Percentiles rank a stretch among this genome's conserved stretches.
Conservation (phyloP, 2,797 vertebrate species). For the Amblyraja radiata region DNA sequence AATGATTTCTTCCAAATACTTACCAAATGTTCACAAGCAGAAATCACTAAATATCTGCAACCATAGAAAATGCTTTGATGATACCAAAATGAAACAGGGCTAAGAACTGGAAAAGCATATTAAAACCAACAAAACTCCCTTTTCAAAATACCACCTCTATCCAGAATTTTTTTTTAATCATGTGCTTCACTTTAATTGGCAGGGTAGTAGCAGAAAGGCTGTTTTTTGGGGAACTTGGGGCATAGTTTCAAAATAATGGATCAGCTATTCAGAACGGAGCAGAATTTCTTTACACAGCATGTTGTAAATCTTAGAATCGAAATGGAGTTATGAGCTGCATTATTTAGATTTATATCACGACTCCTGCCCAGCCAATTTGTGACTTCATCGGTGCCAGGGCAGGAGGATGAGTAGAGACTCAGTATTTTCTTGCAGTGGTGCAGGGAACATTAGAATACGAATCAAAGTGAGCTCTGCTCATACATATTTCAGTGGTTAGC, state of each 20-base stretch:
- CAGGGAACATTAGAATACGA: slow-evolving; percentile 8
- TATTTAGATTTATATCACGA: neutral
- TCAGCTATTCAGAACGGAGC: no score
- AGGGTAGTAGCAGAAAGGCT: neutral
- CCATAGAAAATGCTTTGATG: neutral
- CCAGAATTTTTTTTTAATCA: neutral
- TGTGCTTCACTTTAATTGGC: neutral
- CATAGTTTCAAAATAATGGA: no score
- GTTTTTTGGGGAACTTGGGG: neutral
- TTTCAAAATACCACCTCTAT: neutral
- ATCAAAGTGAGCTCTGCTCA: neutral
- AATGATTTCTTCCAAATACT: neutral
- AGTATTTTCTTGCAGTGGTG: neutral
- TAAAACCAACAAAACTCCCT: neutral
- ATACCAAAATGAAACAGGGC: neutral
- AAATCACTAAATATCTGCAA: neutral
- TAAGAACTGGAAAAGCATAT: neutral
- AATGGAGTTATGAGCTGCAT: neutral
- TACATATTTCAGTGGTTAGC: neutral
- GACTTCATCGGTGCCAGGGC: neutral
- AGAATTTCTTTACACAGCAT: no score
- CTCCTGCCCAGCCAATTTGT: neutral
- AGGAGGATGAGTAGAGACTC: neutral
- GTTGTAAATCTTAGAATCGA: neutral
- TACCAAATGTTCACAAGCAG: neutral